phyloP scores from a whole-genome alignment of 2,113 vertebrate species.

The Lophura nycthemera region DNA sequence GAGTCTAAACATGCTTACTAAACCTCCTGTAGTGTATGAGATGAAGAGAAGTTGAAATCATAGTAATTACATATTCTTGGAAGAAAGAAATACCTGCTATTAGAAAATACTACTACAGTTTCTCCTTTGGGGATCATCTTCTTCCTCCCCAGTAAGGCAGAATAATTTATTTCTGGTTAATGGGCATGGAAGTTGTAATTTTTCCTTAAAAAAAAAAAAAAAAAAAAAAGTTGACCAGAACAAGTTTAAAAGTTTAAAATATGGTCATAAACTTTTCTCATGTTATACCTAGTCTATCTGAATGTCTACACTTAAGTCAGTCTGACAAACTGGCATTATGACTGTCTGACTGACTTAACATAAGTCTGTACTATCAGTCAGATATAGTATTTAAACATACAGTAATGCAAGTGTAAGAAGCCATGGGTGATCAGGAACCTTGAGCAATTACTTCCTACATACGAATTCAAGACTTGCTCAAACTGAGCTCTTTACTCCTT shows the following conservation, averaged over 20 bases:
- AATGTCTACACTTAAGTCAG: background rate
- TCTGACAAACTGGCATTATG: background rate
- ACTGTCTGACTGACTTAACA: background rate
- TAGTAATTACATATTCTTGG: background rate
- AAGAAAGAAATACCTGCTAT: background rate
- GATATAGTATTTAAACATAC: background rate
- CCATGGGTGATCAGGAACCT: background rate
- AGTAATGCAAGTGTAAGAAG: background rate
- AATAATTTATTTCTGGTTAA: background rate
- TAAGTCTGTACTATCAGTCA: background rate
- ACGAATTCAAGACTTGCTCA: background rate
- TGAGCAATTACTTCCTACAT: background rate
- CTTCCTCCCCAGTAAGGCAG: background rate
- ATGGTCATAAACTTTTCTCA: background rate
- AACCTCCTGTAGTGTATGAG: background rate
- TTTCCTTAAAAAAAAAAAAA: background rate
- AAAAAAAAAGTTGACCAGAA: background rate
- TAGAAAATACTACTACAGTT: background rate
- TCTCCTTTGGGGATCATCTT: background rate
- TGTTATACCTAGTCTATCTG: background rate
- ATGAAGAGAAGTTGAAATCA: background rate
- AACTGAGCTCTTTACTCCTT: background rate
- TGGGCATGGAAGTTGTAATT: background rate
- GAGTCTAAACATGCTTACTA: background rate
- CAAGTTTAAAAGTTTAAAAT: background rate